Evolutionary conservation across 2,797 vertebrate species (phyloP), one percentile per base, ranked within the genome.

Genomic region (Periparus ater): DNA sequence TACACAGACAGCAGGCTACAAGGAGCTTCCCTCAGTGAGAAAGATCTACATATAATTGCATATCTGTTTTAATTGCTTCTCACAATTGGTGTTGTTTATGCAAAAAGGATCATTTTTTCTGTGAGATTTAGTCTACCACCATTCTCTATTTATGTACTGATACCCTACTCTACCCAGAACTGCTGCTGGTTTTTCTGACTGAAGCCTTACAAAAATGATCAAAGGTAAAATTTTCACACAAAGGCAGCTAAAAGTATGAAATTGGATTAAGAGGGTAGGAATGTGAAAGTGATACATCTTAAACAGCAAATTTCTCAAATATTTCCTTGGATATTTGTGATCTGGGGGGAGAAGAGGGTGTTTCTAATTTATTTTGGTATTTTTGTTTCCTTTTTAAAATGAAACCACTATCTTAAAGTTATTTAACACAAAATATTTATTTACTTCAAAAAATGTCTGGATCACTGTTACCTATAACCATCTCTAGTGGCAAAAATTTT

Each of bases 281-380:
- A 88, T 77, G 55, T n/a, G 53, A 74, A 85, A 82, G 7, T 18
- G 23, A 73, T 48, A 27, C 14, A 45, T 18, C 13, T 71, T 58
- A 40, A 87, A 40, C 14, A 54, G 30, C 10, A 79, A 13, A 67
- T 57, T 79, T 74, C 20, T 76, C 55, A 74, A 67, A 54, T 67
- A 89, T n/a, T 89, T 89, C 51, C 18, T 42, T 73, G 20, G 4
- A 54, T 42, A 61, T 84, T 67, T 60, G 12, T 19, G 27, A 48
- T 5, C 26, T 29, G 26, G 2, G 3, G 9, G 5, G 10, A 6
- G 7, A 17, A 12, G 3, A n/a, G 4, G 4, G 6, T 16, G 4
- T 29, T 83, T 58, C 29, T 82, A 73, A 47, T 25, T 60, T 13
- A 25, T 51, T 85, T 66, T 22, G 13, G 2, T 38, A 7, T 4